Evolutionary conservation across 2,797 vertebrate genomes (phyloP).

Genomic region (Falco cherrug): DNA sequence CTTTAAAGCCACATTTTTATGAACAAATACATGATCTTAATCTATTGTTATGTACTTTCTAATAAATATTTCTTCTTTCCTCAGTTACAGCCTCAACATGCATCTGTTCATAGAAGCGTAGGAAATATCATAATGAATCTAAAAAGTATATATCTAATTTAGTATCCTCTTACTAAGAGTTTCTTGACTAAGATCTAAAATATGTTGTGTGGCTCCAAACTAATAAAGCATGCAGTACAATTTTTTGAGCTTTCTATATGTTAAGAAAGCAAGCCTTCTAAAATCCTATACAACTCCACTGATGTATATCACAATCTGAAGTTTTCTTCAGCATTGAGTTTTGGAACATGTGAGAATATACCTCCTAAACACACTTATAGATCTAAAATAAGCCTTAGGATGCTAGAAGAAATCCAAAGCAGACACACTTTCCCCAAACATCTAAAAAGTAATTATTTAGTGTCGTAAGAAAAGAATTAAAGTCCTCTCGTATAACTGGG

Average conservation of each 20-base stretch:
- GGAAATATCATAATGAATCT: background rate
- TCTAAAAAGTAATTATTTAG: slow-evolving; percentile 42
- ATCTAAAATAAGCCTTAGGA: background rate
- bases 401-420: background rate
- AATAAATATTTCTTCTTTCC: background rate
- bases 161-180: background rate
- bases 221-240: background rate
- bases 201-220: background rate
- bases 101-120: background rate
- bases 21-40: background rate
- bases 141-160: background rate
- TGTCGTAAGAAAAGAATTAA: background rate
- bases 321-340: background rate
- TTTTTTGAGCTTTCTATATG: background rate
- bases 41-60: background rate
- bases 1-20: background rate
- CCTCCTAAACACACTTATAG: background rate
- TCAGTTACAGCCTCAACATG: background rate
- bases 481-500: slow-evolving; percentile 27
- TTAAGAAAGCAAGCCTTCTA: background rate
- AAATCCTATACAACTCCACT: background rate
- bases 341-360: background rate
- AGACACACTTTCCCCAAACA: background rate
- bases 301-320: background rate
- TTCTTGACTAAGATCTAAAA: background rate